Evolutionary conservation across 2,888 invertebrate species (phyloP).

Genomic region (Oscheius sp.): DNA sequence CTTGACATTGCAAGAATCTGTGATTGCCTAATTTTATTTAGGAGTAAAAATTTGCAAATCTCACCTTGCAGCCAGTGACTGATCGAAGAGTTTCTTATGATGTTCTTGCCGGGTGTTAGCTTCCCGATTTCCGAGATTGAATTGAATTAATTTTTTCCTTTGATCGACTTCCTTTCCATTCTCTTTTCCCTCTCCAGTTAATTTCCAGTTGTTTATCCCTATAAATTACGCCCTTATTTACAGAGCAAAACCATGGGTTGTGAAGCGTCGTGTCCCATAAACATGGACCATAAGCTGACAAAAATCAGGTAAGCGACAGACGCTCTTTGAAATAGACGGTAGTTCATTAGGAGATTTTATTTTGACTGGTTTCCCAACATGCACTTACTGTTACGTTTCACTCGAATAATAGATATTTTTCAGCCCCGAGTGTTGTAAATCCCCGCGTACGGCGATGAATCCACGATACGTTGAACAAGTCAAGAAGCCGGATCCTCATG

Average conservation of each 20-base stretch:
- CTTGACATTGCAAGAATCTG: no score
- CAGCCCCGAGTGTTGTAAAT: neutral
- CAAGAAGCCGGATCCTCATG: neutral
- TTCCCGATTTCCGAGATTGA: no score
- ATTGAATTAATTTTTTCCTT: no score
- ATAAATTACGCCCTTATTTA: no score
- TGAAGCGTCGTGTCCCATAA: constrained; percentile 4
- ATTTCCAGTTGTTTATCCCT: neutral
- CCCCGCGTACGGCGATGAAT: neutral
- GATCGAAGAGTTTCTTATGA: no score
- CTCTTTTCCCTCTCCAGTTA: neutral
- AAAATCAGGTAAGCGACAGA: neutral
- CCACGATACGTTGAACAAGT: neutral
- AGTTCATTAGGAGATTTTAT: no score
- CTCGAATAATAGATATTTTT: neutral
- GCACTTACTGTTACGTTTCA: no score
- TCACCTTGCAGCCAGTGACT: no score
- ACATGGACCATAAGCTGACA: neutral
- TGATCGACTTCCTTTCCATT: neutral
- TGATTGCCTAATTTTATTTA: no score
- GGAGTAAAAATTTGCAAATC: no score
- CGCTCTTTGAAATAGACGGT: neutral
- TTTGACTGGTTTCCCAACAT: no score
- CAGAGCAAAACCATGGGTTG: constrained; percentile 9
- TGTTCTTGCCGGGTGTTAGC: no score